phyloP scores from a whole-genome alignment of 2,888 invertebrate genomes.

The Eupithecia insigniata region DNA sequence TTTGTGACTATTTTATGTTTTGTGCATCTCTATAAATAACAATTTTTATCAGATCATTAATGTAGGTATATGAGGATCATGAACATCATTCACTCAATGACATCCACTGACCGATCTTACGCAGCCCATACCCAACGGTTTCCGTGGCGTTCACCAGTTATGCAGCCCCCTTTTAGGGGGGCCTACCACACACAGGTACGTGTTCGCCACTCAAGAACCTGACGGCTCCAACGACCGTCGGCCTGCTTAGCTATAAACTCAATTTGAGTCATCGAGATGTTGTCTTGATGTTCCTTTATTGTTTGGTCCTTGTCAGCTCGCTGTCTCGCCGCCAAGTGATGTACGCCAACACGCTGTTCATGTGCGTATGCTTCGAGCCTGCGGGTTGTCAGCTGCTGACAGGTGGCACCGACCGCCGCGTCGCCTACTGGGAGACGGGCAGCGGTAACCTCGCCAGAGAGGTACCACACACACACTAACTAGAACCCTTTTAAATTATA shows the following conservation, averaged over 20 bases:
- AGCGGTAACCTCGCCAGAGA: slow-evolving; percentile 91
- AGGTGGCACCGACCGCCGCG: slow-evolving; percentile 93
- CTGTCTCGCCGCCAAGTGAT: slow-evolving; percentile 91
- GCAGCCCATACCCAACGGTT: too few relatives aligned
- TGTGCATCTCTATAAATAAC: too few relatives aligned
- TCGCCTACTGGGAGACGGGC: slow-evolving; percentile 94
- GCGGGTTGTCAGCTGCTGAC: slow-evolving; percentile 91
- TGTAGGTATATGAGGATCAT: too few relatives aligned
- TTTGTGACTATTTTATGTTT: too few relatives aligned
- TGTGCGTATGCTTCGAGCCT: slow-evolving; percentile 89
- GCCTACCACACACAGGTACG: too few relatives aligned
- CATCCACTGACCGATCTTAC: too few relatives aligned
- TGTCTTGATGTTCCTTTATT: neutral
- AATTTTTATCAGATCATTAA: too few relatives aligned
- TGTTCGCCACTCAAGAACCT: neutral
- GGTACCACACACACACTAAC: neutral
- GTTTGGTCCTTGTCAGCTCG: slow-evolving; percentile 76
- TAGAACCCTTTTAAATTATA: too few relatives aligned
- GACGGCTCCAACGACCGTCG: neutral
- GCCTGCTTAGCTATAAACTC: neutral
- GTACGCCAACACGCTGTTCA: slow-evolving; percentile 93
- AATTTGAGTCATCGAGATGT: neutral
- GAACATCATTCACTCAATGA: too few relatives aligned
- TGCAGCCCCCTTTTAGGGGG: too few relatives aligned
- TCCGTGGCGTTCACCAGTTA: too few relatives aligned